Percentiles rank a stretch among this genome's conserved stretches.
phyloP scores from a whole-genome alignment of 2,113 vertebrate genomes.

The Pangasianodon hypophthalmus region DNA sequence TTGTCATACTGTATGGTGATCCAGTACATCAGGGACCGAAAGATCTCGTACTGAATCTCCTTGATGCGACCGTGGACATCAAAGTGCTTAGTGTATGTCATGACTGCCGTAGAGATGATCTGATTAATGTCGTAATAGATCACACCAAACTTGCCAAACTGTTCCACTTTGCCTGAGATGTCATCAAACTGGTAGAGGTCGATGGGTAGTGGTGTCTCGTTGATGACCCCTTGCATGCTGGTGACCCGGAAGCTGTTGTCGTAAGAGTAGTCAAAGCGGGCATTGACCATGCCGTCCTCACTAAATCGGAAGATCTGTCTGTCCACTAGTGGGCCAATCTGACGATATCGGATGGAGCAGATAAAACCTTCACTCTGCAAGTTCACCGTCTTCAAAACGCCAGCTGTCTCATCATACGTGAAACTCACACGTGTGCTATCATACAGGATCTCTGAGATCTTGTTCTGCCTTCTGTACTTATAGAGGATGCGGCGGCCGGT shows the following conservation, averaged over 20 bases:
- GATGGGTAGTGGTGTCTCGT: constrained; percentile 96
- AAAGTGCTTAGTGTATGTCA: constrained; percentile 99
- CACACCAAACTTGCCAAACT: constrained; percentile 98
- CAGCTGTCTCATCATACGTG: constrained; percentile 95
- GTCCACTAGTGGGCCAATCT: constrained; percentile 93
- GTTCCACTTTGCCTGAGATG: constrained; percentile 96
- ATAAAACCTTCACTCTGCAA: constrained; percentile 97
- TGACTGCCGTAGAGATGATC: constrained; percentile 97
- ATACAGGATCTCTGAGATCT: constrained; percentile 94
- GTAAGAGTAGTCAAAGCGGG: constrained; percentile 97
- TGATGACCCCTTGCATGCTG: constrained; percentile 99
- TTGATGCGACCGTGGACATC: constrained; percentile 96
- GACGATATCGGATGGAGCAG: constrained; percentile 96
- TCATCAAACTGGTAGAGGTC: constrained; percentile 98
- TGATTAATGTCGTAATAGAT: constrained; percentile 99
- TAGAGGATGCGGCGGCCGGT: constrained; percentile 92
- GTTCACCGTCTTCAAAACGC: constrained; percentile 96
- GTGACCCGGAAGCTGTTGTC: constrained; percentile 99
- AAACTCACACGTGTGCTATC: constrained; percentile 97
- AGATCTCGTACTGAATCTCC: constrained; percentile 98
- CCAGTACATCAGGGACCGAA: constrained; percentile 98
- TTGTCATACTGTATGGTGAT: constrained; percentile 98
- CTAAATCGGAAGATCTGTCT: constrained; percentile 98
- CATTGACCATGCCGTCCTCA: constrained; percentile 97
- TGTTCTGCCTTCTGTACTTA: constrained; percentile 92